Percentiles rank a stretch among this genome's conserved stretches.
phyloP scores from a whole-genome alignment of 2,888 invertebrate genomes.

The Andrena camellia region DNA sequence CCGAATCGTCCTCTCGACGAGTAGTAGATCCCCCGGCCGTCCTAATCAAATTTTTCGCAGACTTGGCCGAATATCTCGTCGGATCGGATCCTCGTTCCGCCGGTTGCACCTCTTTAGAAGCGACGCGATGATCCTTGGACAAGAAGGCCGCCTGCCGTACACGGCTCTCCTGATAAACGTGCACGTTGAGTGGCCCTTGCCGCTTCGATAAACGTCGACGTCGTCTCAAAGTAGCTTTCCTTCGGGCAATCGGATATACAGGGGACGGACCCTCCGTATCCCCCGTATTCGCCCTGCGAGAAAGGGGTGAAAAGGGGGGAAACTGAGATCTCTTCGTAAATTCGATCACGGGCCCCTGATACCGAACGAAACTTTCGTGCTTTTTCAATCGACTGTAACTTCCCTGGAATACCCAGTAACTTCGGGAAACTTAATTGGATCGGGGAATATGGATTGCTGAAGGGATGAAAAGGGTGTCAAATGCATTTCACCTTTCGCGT shows the following conservation, averaged over 20 bases:
- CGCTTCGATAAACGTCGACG: slow-evolving; percentile 64
- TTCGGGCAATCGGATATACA: slow-evolving; percentile 61
- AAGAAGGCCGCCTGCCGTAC: slow-evolving; percentile 58
- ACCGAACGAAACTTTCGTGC: not conserved
- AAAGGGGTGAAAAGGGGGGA: not conserved
- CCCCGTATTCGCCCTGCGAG: slow-evolving; percentile 51
- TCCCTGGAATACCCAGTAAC: not conserved
- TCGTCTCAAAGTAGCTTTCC: slow-evolving; percentile 59
- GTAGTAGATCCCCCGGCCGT: slow-evolving; percentile 27
- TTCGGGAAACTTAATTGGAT: slow-evolving; percentile 20
- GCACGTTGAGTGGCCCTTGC: slow-evolving; percentile 68
- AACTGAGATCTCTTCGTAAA: slow-evolving; percentile 16
- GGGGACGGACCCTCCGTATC: slow-evolving; percentile 62
- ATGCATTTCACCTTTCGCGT: slow-evolving; percentile 18
- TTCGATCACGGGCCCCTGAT: slow-evolving; percentile 9
- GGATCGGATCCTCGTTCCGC: slow-evolving; percentile 30
- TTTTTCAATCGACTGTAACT: slow-evolving; percentile 3
- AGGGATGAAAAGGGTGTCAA: slow-evolving; percentile 6
- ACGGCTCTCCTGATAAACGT: slow-evolving; percentile 71
- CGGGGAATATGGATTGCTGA: not conserved
- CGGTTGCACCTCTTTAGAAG: slow-evolving; percentile 19
- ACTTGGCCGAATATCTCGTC: slow-evolving; percentile 23
- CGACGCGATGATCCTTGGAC: slow-evolving; percentile 47
- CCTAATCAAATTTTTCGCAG: slow-evolving; percentile 47
- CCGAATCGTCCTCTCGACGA: slow-evolving; percentile 48